A percentile compares a stretch with the other conserved stretches of the same genome.
Conservation (phyloP, 2,888 invertebrate genomes). For the Hydroisotoma schaefferi region DNA sequence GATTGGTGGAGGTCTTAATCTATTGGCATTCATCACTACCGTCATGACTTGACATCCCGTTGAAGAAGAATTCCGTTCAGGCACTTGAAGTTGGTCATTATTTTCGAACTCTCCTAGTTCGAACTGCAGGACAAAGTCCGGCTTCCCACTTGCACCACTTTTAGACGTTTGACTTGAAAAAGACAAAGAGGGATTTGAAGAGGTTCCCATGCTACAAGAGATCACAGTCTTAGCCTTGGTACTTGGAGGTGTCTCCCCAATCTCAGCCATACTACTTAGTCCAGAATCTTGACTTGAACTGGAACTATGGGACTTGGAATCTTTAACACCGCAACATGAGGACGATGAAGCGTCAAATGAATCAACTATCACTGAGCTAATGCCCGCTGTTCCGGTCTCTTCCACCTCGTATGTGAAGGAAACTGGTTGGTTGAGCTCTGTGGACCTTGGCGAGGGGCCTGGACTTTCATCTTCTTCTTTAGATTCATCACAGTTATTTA, state of each 20-base stretch:
- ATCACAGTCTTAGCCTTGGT: constrained; percentile 27
- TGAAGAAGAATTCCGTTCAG: constrained; percentile 2
- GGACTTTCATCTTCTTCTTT: neutral
- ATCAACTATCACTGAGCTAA: constrained; percentile 26
- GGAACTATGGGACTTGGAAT: constrained; percentile 35
- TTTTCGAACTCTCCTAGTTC: neutral
- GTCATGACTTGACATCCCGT: neutral
- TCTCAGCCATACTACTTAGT: constrained; percentile 44
- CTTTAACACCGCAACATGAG: constrained; percentile 27
- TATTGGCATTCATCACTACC: constrained; percentile 11
- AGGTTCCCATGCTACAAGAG: neutral
- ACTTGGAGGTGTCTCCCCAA: constrained; percentile 15
- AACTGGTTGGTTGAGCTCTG: constrained; percentile 10
- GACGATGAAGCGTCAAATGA: constrained; percentile 26
- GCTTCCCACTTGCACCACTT: neutral
- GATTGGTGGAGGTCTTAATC: constrained; percentile 26
- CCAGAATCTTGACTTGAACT: constrained; percentile 47
- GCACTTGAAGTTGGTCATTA: neutral
- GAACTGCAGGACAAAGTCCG: neutral
- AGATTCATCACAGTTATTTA: neutral
- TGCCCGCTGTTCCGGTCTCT: constrained; percentile 6
- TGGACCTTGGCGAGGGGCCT: neutral
- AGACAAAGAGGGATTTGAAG: neutral
- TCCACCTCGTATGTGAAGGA: constrained; percentile 23
- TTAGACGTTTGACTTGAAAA: neutral